phyloP scores from a whole-genome alignment of 2,113 vertebrate species.

The Tachysurus fulvidraco region DNA sequence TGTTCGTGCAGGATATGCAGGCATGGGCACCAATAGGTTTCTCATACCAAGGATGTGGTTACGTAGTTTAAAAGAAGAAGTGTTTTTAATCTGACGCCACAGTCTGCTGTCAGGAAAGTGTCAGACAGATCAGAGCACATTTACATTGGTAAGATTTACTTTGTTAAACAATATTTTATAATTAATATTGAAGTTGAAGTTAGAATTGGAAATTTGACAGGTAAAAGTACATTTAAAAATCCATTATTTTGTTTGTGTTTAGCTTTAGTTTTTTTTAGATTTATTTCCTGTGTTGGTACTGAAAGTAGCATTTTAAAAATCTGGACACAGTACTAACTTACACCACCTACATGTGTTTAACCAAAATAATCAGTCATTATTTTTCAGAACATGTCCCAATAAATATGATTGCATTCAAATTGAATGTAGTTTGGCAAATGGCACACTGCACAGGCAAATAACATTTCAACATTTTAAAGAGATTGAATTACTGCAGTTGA shows the following conservation, averaged over 20 bases:
- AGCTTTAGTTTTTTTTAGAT: not conserved
- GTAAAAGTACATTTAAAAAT: not conserved
- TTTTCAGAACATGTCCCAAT: not conserved
- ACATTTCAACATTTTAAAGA: not conserved
- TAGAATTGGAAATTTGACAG: not conserved
- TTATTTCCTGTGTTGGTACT: conserved; percentile 21
- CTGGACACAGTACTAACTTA: not conserved
- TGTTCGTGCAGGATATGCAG: conserved; percentile 30
- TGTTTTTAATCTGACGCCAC: conserved; percentile 41
- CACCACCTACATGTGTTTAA: too few species aligned
- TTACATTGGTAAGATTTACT: conserved; percentile 28
- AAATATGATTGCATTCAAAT: not conserved
- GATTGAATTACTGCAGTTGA: not conserved
- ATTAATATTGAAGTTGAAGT: not conserved
- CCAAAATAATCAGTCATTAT: too few species aligned
- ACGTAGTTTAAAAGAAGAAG: conserved; percentile 49
- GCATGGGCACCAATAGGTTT: conserved; percentile 16
- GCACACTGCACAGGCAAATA: not conserved
- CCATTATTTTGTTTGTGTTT: not conserved
- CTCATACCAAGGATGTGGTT: conserved; percentile 54
- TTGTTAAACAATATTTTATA: not conserved
- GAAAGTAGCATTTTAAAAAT: not conserved
- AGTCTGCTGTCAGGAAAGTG: conserved; percentile 29
- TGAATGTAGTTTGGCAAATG: not conserved
- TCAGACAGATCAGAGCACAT: conserved; percentile 4